Base-by-base conservation (phyloP, 2,888 invertebrate species). In the Caenorhabditis japonica region DNA sequence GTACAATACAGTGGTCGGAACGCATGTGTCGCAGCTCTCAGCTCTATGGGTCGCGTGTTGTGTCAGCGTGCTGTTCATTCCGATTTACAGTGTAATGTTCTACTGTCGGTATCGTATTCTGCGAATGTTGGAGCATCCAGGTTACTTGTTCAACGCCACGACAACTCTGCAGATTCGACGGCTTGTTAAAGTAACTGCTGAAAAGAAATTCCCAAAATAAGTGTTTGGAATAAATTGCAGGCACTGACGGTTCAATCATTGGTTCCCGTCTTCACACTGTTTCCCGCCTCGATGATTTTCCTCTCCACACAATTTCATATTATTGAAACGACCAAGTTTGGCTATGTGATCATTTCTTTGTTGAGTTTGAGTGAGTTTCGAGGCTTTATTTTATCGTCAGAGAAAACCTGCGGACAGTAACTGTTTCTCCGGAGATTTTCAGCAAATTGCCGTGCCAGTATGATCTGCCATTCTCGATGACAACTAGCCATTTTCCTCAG, bases 71-170 rank as follows among this genome's bases (percentile, higher is more conserved):
- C 58, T 73, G 0, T 56, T 30, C 36, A 46, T 68, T 3, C 73
- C 73, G 0, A 73, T 73, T 15, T 73, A 66, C 46, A 51, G 49
- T 30, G 68, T 73, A 17, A 73, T 73, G 73, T 73, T 66, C 49
- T 73, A 66, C 55, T 73, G 73, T 34, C 46, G 73, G 34, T 60
- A 38, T 15, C 43, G 56, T 12, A 73, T 73, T 30, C 30, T 73
- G 33, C 46, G 30, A 13, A 61, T 73, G 73, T 19, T 73, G 4
- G 58, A 73, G 13, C 36, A 61, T 2, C 73, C 68, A 1, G 55
- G 61, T 0, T 73, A 73, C 59, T 30, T 73, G 43, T 73, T 60
- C 56, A 73, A 61, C 36, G 52, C 60, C 5, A 58, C 68, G 3
- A 73, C 73, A 7, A 73, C 68, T 7, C 7, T 61, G 12, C 66